Evolutionary conservation across 2,888 invertebrate species (phyloP).

Genomic region (Boloria selene): DNA sequence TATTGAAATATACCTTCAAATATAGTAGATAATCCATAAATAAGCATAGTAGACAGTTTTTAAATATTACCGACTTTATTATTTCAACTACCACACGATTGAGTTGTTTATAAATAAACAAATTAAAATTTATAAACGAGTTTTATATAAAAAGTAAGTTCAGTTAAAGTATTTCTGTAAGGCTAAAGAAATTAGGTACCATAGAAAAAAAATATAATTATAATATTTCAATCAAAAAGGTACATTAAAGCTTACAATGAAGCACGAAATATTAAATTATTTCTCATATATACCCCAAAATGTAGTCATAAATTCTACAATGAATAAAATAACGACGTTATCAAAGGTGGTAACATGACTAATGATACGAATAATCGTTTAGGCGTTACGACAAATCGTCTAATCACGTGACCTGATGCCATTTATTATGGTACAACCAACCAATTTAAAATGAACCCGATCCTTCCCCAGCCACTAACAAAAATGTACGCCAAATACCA

Average conservation of each 20-base stretch:
- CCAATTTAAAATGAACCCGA: constrained; percentile 33
- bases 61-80: too few species aligned
- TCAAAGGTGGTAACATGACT: constrained; percentile 79
- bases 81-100: too few species aligned
- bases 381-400: constrained; percentile 74
- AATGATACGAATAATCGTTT: constrained; percentile 74
- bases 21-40: too few species aligned
- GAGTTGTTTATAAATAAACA: too few species aligned
- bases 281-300: constrained; percentile 39
- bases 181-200: too few species aligned
- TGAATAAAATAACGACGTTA: constrained; percentile 68
- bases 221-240: neutral
- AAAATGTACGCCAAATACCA: constrained; percentile 27
- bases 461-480: constrained; percentile 18
- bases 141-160: too few species aligned
- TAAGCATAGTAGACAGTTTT: too few species aligned
- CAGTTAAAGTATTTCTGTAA: too few species aligned
- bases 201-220: neutral
- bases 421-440: constrained; percentile 56
- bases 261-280: constrained; percentile 23
- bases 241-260: neutral
- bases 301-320: constrained; percentile 52
- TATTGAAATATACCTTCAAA: too few species aligned
- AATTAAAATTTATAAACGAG: too few species aligned
- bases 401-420: constrained; percentile 69